These are phyloP conservation scores for Anoncus sp. DNA, from an alignment of 2,888 invertebrate species.

Conservation along the genomic window DNA sequence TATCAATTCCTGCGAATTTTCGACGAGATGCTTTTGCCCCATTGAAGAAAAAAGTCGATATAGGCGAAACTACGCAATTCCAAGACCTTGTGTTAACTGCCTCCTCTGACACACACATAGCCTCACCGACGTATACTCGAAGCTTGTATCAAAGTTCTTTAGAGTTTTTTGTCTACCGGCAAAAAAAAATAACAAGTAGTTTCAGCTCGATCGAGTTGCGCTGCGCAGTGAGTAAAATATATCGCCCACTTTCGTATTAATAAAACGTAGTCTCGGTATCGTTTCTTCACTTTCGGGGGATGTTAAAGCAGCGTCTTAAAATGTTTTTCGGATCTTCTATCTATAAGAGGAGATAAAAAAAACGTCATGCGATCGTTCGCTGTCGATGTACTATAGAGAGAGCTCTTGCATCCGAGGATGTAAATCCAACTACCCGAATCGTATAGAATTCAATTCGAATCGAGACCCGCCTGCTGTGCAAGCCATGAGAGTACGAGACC, in stretches of 20 bases:
- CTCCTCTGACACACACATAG: neutral
- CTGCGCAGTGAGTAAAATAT: conserved; percentile 11
- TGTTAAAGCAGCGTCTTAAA: conserved; percentile 35
- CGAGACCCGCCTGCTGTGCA: conserved; percentile 68
- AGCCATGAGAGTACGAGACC: conserved; percentile 65
- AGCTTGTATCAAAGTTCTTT: conserved; percentile 16
- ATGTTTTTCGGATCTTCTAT: conserved; percentile 43
- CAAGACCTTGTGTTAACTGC: conserved; percentile 1
- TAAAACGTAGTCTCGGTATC: neutral
- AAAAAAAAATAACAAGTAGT: neutral
- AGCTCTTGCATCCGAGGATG: conserved; percentile 60
- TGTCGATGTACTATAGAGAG: conserved; percentile 35
- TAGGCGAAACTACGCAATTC: conserved; percentile 48
- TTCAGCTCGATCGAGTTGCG: neutral
- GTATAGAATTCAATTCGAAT: conserved; percentile 75
- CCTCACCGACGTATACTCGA: conserved; percentile 8
- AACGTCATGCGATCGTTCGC: conserved; percentile 32
- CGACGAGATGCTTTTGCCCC: conserved; percentile 54
- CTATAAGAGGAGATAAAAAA: conserved; percentile 18
- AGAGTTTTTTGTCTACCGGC: conserved; percentile 1
- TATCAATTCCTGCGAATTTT: conserved; percentile 66
- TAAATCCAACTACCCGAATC: conserved; percentile 75
- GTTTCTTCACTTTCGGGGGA: conserved; percentile 2
- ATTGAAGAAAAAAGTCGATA: conserved; percentile 44
- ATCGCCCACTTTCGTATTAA: neutral